phyloP scores from a whole-genome alignment of 2,113 vertebrate species.

The Notarius lentiginosus region DNA sequence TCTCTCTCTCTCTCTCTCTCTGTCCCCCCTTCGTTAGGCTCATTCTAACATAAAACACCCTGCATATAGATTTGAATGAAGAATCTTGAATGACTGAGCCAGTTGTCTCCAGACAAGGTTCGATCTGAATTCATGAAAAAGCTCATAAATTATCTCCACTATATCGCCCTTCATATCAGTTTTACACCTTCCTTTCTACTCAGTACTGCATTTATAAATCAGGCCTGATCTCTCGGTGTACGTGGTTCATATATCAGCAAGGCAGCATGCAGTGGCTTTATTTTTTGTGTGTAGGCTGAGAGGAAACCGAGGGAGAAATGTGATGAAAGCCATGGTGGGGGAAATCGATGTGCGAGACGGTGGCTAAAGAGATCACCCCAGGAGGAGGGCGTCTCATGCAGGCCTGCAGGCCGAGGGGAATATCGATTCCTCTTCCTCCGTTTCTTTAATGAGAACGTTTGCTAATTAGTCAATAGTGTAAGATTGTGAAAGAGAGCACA shows the following conservation, averaged over 20 bases:
- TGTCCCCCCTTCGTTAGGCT: not conserved
- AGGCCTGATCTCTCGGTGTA: not conserved
- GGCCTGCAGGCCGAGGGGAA: slow-evolving; percentile 21
- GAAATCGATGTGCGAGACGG: slow-evolving; percentile 40
- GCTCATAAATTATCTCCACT: not conserved
- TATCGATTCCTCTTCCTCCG: slow-evolving; percentile 41
- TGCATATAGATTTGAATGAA: slow-evolving; percentile 8
- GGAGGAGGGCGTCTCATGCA: slow-evolving; percentile 26
- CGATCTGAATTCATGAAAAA: slow-evolving; percentile 2
- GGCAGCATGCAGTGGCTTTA: slow-evolving; percentile 22
- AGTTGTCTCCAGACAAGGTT: not conserved
- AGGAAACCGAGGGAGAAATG: slow-evolving; percentile 47
- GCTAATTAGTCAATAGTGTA: slow-evolving; percentile 41
- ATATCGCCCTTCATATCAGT: not conserved
- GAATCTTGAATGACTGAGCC: not conserved
- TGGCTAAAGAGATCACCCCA: slow-evolving; percentile 47
- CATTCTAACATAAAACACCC: not conserved
- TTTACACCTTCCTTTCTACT: not conserved
- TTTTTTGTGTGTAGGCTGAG: slow-evolving; percentile 25
- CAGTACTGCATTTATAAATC: slow-evolving; percentile 8
- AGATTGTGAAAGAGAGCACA: not conserved
- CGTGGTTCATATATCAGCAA: slow-evolving; percentile 17
- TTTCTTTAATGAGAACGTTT: slow-evolving; percentile 43
- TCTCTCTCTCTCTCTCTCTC: not conserved
- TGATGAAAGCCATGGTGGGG: slow-evolving; percentile 47